Base-by-base conservation (phyloP, 2,797 vertebrate genomes). In the Gallirallus australis region DNA sequence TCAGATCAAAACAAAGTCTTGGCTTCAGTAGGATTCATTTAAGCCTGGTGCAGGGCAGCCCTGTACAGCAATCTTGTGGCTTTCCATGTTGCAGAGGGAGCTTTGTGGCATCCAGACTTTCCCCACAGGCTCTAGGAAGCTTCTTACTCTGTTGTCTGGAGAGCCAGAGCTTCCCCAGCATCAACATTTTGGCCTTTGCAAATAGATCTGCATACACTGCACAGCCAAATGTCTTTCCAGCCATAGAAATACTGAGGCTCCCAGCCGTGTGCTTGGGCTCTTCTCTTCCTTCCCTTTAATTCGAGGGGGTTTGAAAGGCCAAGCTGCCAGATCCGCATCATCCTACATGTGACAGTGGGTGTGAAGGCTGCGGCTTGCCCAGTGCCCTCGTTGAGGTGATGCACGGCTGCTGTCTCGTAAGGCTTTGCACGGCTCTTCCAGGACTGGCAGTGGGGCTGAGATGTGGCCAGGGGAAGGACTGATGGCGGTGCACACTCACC, bases 261-360 rank as follows among this genome's bases (percentile, higher is more conserved):
- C n/a, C 12, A 18, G 42, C 57, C 0, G 0, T 2, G 21, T 30
- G 28, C 35, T 28, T 6, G 11, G 27, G 33, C 56, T 91, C 42
- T 40, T 79, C 76, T 21, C 60, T 80, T 60, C 33, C 25, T 27
- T n/a, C 50, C 45, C 54, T 28, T 50, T 48, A 6, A 15, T 2
- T n/a, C 27, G 1, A 6, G 24, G 30, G 6, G 6, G 14, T 48
- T 63, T 45, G 37, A 23, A 33, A n/a, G 23, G 17, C 6, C 37
- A 7, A 7, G 23, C 28, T 24, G 6, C 15, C 19, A 1, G 25
- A 5, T 25, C 57, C 14, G 1, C 60, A 70, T 65, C 71, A 37
- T 25, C 68, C 53, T 6, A 4, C 1, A 0, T 0, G 3, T 3
- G 17, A 17, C 37, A 30, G 25, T 4, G 3, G 12, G 4, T 2